Base-by-base conservation (phyloP, 2,113 vertebrate species). In the Kryptolebias marmoratus region DNA sequence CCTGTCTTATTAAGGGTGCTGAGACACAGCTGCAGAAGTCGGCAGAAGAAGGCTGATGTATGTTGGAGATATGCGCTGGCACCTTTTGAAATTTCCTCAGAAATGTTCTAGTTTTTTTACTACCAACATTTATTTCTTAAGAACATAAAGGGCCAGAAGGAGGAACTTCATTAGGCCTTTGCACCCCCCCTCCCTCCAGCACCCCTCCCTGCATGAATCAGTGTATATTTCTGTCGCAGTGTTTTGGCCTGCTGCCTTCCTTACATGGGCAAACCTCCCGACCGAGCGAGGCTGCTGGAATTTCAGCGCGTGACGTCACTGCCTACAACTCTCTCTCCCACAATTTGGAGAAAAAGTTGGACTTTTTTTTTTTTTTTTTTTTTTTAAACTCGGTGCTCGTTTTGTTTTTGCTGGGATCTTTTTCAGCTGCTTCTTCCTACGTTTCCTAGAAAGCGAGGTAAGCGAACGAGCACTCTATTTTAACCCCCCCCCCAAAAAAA, bases 211-310 rank as follows among this genome's bases (percentile, higher is more conserved):
- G 39, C 39, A 42, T 10, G 39, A 5, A 10, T 42, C 39, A 42
- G 50, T 2, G 44, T 2, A 1, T 47, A 66, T 59, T 62, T 59
- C 69, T 7, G 57, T 39, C 22, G 64, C 7, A 42, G 8, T 59
- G 69, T 62, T 49, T 22, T 68, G 75, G 85, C 87, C 90, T 85
- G 90, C 92, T 94, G 93, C 93, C 94, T 93, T 94, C 93, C 94
- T 93, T 94, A 94, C 93, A 94, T 94, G 94, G 94, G 91, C 94
- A 95, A 93, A 92, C 90, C 86, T 90, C 88, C 86, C 68, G 55
- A 73, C 85, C 81, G 45, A 79, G 86, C 58, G 64, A 86, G 79
- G 31, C 86, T 90, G 89, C 89, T 94, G 93, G 94, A 94, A 95
- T 94, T 91, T 89, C 86, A 83, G 44, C 4, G 82, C 75, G 89